Evolutionary conservation across 2,113 vertebrate species (phyloP).

Genomic region (Penelope pileata): DNA sequence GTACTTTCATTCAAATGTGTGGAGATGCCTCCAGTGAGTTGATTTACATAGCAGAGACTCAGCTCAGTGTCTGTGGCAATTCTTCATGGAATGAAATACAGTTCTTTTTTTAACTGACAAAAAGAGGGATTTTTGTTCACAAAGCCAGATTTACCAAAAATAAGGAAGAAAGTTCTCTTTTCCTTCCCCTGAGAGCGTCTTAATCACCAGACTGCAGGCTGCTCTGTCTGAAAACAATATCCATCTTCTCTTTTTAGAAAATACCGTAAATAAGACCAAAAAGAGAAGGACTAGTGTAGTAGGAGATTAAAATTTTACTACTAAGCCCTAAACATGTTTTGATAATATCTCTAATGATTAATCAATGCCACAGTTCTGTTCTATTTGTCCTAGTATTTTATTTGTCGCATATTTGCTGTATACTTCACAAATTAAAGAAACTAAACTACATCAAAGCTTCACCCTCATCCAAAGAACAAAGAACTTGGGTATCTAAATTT

Average conservation of each 20-base stretch:
- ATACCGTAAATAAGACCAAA: background rate
- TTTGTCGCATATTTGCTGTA: background rate
- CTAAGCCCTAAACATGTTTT: rapidly evolving
- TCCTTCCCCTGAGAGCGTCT: no score
- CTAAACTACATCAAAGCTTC: background rate
- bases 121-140: background rate
- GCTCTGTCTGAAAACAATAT: background rate
- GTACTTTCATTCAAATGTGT: no score
- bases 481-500: background rate
- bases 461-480: background rate
- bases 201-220: no score
- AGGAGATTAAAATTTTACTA: background rate
- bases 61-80: no score
- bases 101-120: no score
- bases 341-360: background rate
- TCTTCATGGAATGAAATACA: no score
- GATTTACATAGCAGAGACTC: no score
- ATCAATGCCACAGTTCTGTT: rapidly evolving
- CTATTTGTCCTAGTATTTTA: background rate
- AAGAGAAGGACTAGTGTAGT: background rate
- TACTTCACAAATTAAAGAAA: background rate
- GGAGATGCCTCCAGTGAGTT: no score
- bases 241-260: background rate
- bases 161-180: background rate
- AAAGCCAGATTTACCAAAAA: background rate